Percentiles rank a stretch among this genome's conserved stretches.
Conservation (phyloP, 2,888 invertebrate species). For the Hydraecia micacea region DNA sequence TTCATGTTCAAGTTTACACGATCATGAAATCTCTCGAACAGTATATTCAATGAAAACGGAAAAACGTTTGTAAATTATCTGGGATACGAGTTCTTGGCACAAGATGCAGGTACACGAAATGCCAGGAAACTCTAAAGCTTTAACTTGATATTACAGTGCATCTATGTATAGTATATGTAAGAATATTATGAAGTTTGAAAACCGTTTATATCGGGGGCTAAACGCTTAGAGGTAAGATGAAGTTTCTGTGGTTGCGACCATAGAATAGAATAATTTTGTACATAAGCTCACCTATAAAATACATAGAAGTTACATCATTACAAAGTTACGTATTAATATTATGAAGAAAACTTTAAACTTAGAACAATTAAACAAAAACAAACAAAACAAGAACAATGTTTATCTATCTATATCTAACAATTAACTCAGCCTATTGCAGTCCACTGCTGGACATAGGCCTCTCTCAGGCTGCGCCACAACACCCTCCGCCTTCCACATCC, state of each 20-base stretch:
- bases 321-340: no score
- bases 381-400: background rate
- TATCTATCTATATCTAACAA: background rate
- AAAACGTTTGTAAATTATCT: conserved; percentile 59
- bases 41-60: conserved; percentile 47
- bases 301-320: no score
- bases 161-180: conserved; percentile 10
- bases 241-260: background rate
- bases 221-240: background rate
- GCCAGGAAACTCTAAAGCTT: conserved; percentile 15
- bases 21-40: conserved; percentile 54
- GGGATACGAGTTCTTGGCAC: conserved; percentile 50
- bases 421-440: no score
- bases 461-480: no score
- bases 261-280: no score
- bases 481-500: no score
- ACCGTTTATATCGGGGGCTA: background rate
- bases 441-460: no score
- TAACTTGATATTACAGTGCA: conserved; percentile 21
- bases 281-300: no score
- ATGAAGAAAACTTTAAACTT: no score
- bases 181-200: conserved; percentile 4
- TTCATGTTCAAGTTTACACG: conserved; percentile 52
- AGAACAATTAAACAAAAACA: no score
- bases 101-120: conserved; percentile 47